Evolutionary conservation across 2,797 vertebrate genomes (phyloP), one percentile per base, ranked within the genome.

Genomic region (Fistularia tabacaria): DNA sequence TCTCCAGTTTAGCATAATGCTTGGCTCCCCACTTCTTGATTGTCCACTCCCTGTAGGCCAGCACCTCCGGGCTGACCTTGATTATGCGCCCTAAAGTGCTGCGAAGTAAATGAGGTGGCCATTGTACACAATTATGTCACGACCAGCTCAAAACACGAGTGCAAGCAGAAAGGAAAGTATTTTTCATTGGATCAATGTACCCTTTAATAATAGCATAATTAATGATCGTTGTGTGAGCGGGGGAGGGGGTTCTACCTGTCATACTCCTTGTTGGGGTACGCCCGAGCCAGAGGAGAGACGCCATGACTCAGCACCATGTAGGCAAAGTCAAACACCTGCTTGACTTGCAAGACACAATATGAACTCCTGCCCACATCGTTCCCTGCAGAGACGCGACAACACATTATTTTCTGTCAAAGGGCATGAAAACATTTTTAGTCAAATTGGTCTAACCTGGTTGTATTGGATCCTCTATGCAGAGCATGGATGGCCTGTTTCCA

Each of bases 261-360:
- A 7, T 92, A 93, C 65, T 98, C 96, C 82, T 94, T 93, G 70
- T 96, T 98, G 66, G 96, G 96, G 59, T 96, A 98, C 44, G 93
- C 94, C 49, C 92, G 92, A 41, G 95, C 93, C 6, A 94, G 92
- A 36, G 93, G 92, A 0, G 95, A 98, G 55, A 98, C 93, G 0
- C 95, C 94, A 7, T 95, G 96, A 74, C 92, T 94, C 73, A 99
- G 90, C 54, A 96, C 94, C 79, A 98, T 97, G 88, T 96, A 99
- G 60, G 96, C 97, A 59, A 98, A 99, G 88, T 99, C 96, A 76
- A 99, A 99, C 71, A 97, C 94, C 87, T 98, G 96, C 79, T 98
- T 98, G 75, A 98, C 96, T 84, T 98, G 94, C 86, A 98, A 93
- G 80, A 94, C 91, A 59, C 96, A 95, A 0, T 98, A 99, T 10